These are phyloP conservation scores for Eutrigla gurnardus DNA, from an alignment of 2,797 vertebrate species.

Conservation along the genomic window DNA sequence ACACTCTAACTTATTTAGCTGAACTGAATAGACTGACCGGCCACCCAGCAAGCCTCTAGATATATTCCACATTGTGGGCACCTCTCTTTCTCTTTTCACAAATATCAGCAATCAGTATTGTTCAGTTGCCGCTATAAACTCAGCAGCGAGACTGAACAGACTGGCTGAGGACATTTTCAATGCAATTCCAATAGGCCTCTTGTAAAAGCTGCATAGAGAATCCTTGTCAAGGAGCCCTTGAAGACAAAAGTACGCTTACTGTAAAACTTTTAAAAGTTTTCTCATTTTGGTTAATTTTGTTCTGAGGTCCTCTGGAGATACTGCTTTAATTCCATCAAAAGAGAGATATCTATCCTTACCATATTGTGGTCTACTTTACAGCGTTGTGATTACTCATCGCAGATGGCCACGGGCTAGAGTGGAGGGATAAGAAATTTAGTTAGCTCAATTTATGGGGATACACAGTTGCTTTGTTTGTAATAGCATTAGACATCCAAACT, in stretches of 20 bases:
- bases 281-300: constrained; percentile 38
- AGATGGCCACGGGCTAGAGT: constrained; percentile 66
- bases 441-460: constrained; percentile 61
- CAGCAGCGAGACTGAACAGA: constrained; percentile 36
- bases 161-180: constrained; percentile 44
- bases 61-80: constrained; percentile 58
- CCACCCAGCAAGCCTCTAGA: constrained; percentile 72
- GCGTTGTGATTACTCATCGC: constrained; percentile 67
- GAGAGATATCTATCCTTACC: constrained; percentile 61
- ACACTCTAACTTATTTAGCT: constrained; percentile 66
- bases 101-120: constrained; percentile 62
- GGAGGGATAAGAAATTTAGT: constrained; percentile 67
- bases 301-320: constrained; percentile 49
- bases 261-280: constrained; percentile 63
- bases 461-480: constrained; percentile 66
- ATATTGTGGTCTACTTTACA: constrained; percentile 56
- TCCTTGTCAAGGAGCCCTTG: constrained; percentile 43
- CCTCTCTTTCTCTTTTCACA: constrained; percentile 42
- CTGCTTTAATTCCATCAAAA: constrained; percentile 66
- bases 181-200: constrained; percentile 47
- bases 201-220: constrained; percentile 38
- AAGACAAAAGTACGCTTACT: constrained; percentile 55
- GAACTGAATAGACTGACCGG: constrained; percentile 69
- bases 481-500: constrained; percentile 57
- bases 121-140: constrained; percentile 33